Conservation (phyloP, 2,113 vertebrate genomes). For the Riparia riparia region DNA sequence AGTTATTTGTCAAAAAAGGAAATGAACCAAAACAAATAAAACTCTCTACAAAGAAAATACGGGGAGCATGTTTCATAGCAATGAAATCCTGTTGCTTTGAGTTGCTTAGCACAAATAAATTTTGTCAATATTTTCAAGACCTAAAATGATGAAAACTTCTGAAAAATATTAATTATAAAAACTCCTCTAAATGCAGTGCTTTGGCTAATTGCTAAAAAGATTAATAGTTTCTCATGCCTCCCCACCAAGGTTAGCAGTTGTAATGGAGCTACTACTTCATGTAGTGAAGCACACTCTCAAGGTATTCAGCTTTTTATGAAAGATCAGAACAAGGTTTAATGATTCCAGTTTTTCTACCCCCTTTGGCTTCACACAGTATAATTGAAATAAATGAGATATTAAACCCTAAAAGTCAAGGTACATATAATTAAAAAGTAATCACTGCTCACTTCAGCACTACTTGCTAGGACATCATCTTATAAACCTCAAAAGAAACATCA, state of each 20-base stretch:
- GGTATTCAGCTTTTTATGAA: neutral
- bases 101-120: neutral
- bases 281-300: neutral
- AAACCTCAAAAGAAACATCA: neutral
- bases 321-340: neutral
- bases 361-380: neutral
- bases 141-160: neutral
- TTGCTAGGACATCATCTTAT: neutral
- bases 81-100: neutral
- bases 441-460: neutral
- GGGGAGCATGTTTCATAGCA: rapidly evolving
- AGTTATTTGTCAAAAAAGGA: neutral
- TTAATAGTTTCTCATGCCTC: conserved; percentile 5
- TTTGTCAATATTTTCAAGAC: neutral
- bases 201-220: neutral
- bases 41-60: neutral
- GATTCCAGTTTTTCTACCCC: neutral
- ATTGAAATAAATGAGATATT: conserved; percentile 40
- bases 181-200: neutral
- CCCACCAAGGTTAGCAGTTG: neutral
- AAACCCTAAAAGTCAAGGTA: neutral
- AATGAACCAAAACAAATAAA: neutral
- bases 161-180: neutral
- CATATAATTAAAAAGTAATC: conserved; percentile 26
- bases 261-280: neutral